Percentiles rank a stretch among this genome's conserved stretches.
These are phyloP conservation scores for Tridacna crocea DNA, from an alignment of 2,888 invertebrate genomes.

Conservation along the genomic window DNA sequence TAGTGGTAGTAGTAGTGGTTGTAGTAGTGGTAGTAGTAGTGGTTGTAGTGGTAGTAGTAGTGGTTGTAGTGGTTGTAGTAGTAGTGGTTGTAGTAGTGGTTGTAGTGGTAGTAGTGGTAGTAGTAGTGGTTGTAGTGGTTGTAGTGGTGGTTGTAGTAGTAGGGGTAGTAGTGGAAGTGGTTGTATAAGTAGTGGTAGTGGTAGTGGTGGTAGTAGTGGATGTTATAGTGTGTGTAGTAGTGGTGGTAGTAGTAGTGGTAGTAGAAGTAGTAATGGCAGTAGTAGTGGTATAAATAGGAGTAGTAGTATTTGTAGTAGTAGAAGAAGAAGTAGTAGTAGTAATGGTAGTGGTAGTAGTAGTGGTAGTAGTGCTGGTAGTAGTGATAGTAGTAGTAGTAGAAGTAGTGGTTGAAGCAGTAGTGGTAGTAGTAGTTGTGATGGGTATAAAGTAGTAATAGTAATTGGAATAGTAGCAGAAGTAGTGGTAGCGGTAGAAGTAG, in stretches of 20 bases:
- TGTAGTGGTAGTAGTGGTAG: slow-evolving; percentile 44
- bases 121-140: slow-evolving; percentile 48
- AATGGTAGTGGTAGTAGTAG: slow-evolving; percentile 53
- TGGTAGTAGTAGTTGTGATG: slow-evolving; percentile 40
- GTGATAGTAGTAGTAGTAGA: slow-evolving; percentile 57
- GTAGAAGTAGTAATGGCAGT: slow-evolving; percentile 30
- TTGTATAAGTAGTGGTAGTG: slow-evolving; percentile 35
- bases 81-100: slow-evolving; percentile 38
- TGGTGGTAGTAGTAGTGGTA: slow-evolving; percentile 19
- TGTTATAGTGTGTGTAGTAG: slow-evolving; percentile 30
- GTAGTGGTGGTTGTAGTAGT: slow-evolving; percentile 39
- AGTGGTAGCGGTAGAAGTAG: slow-evolving; percentile 57
- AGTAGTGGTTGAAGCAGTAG: slow-evolving; percentile 52
- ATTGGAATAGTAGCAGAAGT: slow-evolving; percentile 46
- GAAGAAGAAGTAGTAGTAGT: slow-evolving; percentile 47
- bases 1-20: slow-evolving; percentile 48
- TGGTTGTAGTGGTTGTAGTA: slow-evolving; percentile 42
- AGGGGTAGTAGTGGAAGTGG: slow-evolving; percentile 42
- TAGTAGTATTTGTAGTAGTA: slow-evolving; percentile 46
- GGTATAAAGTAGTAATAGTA: background rate
- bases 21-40: slow-evolving; percentile 38
- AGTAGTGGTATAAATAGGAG: slow-evolving; percentile 45
- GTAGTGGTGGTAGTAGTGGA: slow-evolving; percentile 33
- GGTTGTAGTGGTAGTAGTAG: slow-evolving; percentile 42
- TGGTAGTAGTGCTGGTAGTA: slow-evolving; percentile 55